Conservation (phyloP, 2,113 vertebrate species). For the Ranitomeya variabilis region DNA sequence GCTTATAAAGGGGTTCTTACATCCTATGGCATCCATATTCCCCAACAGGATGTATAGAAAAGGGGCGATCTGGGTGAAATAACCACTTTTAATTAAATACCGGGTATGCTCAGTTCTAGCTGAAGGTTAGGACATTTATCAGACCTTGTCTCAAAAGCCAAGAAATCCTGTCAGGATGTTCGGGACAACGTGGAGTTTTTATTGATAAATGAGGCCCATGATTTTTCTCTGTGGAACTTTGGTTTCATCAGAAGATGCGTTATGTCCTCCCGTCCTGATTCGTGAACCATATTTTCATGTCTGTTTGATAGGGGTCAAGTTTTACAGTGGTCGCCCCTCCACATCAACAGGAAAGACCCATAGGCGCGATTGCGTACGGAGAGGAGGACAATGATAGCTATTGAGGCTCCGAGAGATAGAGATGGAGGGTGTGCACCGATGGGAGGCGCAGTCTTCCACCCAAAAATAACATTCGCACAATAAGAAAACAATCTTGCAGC, state of each 20-base stretch:
- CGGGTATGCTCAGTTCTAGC: too few species aligned
- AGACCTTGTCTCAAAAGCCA: too few species aligned
- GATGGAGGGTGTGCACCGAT: slow-evolving; percentile 21
- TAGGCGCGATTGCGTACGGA: not conserved
- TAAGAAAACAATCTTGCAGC: slow-evolving; percentile 36
- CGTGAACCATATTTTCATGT: not conserved
- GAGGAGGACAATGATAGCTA: slow-evolving; percentile 16
- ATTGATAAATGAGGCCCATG: not conserved
- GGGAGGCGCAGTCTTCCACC: slow-evolving; percentile 8
- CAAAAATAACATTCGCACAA: slow-evolving; percentile 48
- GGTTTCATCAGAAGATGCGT: not conserved
- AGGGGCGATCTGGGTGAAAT: too few species aligned
- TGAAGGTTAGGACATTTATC: too few species aligned
- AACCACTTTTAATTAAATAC: too few species aligned
- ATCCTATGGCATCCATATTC: too few species aligned
- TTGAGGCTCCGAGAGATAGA: not conserved
- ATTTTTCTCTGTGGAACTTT: not conserved
- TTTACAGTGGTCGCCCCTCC: not conserved
- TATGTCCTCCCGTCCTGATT: not conserved
- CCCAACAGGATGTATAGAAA: too few species aligned
- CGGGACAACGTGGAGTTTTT: not conserved
- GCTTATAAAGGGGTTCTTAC: too few species aligned
- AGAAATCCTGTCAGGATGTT: not conserved
- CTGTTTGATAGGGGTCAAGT: not conserved
- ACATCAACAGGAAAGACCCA: not conserved